Percentiles rank a stretch among this genome's conserved stretches.
phyloP scores from a whole-genome alignment of 2,888 invertebrate species.

The Oscheius sp. region DNA sequence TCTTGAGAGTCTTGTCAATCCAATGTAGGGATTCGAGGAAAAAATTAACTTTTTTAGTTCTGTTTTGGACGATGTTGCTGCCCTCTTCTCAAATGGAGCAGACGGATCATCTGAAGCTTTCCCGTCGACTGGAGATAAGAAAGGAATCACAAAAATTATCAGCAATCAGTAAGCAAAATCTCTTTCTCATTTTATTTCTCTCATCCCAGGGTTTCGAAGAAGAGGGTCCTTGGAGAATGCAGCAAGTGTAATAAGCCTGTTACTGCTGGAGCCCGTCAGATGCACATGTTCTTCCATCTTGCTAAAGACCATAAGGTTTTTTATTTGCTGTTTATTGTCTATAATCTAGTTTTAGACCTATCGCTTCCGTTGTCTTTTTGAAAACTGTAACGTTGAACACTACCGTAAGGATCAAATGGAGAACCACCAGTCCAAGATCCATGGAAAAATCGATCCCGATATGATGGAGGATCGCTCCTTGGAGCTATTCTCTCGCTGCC shows the following conservation, averaged over 20 bases:
- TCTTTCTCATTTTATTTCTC: neutral
- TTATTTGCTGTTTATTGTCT: neutral
- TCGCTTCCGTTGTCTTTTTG: conserved; percentile 68
- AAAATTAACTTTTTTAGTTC: conserved; percentile 31
- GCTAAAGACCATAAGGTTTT: conserved; percentile 63
- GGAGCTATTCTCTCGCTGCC: conserved; percentile 62
- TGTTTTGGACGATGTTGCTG: conserved; percentile 57
- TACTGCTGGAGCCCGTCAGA: conserved; percentile 69
- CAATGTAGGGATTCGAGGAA: conserved; percentile 32
- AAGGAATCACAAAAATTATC: conserved; percentile 27
- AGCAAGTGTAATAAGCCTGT: conserved; percentile 67
- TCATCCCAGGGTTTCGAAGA: conserved; percentile 55
- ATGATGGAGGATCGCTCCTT: conserved; percentile 69
- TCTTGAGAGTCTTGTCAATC: conserved; percentile 37
- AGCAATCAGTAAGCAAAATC: conserved; percentile 22
- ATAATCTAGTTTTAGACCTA: conserved; percentile 49
- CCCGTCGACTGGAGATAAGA: conserved; percentile 19
- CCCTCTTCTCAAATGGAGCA: conserved; percentile 41
- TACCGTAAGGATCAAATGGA: conserved; percentile 70
- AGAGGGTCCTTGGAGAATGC: conserved; percentile 68
- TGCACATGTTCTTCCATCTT: conserved; percentile 70
- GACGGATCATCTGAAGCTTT: conserved; percentile 35
- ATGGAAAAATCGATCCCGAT: conserved; percentile 66
- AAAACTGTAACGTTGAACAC: conserved; percentile 63
- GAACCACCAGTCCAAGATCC: conserved; percentile 68